Evolutionary conservation across 2,888 invertebrate species (phyloP), one percentile per base, ranked within the genome.

Genomic region (Lomographa bimaculata): DNA sequence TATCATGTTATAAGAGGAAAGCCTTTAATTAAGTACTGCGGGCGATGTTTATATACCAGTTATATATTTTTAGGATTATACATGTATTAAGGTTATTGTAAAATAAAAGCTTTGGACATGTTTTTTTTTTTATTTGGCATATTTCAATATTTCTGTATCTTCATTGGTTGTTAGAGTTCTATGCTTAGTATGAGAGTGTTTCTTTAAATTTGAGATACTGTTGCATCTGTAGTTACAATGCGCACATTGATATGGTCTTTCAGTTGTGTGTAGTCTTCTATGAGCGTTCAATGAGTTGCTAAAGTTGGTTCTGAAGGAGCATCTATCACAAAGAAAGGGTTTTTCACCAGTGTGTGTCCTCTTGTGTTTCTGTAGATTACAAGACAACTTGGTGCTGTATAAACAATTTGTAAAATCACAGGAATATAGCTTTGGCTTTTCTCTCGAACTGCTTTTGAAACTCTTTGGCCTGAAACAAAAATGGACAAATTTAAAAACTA

Each of bases 321-420:
- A 90, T 45, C 69, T 68, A 35, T 90, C 89, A 71, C 90, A 90
- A 14, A 85, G 66, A 54, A 78, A 90, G 1, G 82, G 89, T 33
- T 81, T 84, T 39, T 89, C 85, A 23, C 72, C 68, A 3, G 83
- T 83, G 41, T 90, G 89, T 14, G 69, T 76, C 47, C 89, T 68
- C 60, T 71, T 81, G 46, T 90, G 89, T 50, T 86, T 89, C 21
- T 71, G 73, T n/a, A 90, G 67, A 59, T 90, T 90, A 21, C 81
- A 85, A 10, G 79, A 77, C 19, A 82, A 56, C 65, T 90, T 91
- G 44, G 91, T 83, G 45, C 78, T 79, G 65, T 92, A 92, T 17
- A 74, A 75, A 60, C 92, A 92, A 21, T 83, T 76, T 47, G 85
- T 80, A 51, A 75, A 81, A 46, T 89, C 76, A 69, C 92, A 92